Percentiles rank a stretch among this genome's conserved stretches.
phyloP scores from a whole-genome alignment of 2,113 vertebrate species.

The Tenebrosternarchus preto region DNA sequence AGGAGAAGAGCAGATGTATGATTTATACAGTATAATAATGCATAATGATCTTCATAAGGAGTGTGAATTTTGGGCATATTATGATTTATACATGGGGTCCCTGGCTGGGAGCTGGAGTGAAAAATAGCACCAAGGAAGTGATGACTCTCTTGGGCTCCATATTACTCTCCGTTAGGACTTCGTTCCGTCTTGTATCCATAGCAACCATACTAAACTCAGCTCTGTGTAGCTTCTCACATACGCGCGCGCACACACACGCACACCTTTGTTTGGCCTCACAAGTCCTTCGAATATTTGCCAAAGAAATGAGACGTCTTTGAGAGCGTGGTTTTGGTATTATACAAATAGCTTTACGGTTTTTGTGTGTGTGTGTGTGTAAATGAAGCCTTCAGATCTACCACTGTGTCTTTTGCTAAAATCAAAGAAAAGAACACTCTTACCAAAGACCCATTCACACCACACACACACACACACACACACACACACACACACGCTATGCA shows the following conservation, averaged over 20 bases:
- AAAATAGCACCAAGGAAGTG: constrained; percentile 38
- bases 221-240: constrained; percentile 7
- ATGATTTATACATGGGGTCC: constrained; percentile 44
- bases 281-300: constrained; percentile 18
- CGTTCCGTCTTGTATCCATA: constrained; percentile 53
- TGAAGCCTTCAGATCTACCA: constrained; percentile 20
- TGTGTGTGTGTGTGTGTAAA: constrained; percentile 13
- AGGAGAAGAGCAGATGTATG: constrained; percentile 27
- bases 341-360: too few relatives aligned
- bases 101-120: constrained; percentile 9
- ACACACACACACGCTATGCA: neutral
- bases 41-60: constrained; percentile 39
- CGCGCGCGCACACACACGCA: too few relatives aligned
- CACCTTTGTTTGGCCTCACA: constrained; percentile 41
- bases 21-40: constrained; percentile 50
- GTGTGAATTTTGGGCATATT: constrained; percentile 34
- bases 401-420: constrained; percentile 12
- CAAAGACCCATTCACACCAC: neutral
- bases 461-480: constrained; percentile 12
- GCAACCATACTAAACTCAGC: constrained; percentile 46
- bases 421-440: neutral
- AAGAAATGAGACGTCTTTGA: constrained; percentile 14
- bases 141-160: constrained; percentile 42
- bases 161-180: constrained; percentile 45
- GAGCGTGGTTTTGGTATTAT: constrained; percentile 14